Evolutionary conservation across 2,797 vertebrate genomes (phyloP).

Genomic region (Selene dorsalis): DNA sequence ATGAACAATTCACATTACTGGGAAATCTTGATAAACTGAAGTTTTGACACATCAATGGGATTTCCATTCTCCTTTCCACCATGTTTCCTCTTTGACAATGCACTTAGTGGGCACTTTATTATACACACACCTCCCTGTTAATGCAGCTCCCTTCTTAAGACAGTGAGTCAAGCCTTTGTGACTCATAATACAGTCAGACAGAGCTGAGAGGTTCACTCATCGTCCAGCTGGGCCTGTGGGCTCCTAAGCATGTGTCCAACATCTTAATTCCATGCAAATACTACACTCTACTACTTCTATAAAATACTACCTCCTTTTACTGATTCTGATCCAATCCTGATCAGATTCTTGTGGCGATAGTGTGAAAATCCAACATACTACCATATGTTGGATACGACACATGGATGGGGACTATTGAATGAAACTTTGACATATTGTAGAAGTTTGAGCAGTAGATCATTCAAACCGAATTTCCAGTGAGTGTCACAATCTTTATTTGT

Average conservation of each 20-base stretch:
- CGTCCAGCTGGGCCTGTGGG: constrained; percentile 40
- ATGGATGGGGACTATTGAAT: neutral
- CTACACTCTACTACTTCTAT: too few relatives aligned
- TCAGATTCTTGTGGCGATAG: neutral
- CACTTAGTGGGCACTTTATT: constrained; percentile 60
- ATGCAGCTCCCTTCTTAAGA: constrained; percentile 44
- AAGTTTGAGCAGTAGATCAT: constrained; percentile 16
- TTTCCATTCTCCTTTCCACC: constrained; percentile 36
- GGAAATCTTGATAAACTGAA: constrained; percentile 70
- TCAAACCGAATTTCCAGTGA: constrained; percentile 35
- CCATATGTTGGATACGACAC: neutral
- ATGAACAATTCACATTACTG: constrained; percentile 73
- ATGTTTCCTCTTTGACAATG: constrained; percentile 44
- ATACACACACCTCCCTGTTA: constrained; percentile 32
- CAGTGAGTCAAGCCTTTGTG: constrained; percentile 54
- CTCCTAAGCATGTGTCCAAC: constrained; percentile 20
- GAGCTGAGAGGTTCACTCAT: constrained; percentile 36
- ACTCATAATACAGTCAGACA: constrained; percentile 48
- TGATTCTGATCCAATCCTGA: neutral
- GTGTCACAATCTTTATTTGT: constrained; percentile 11
- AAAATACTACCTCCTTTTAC: too few relatives aligned
- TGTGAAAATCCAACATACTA: neutral
- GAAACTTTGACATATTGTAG: constrained; percentile 6
- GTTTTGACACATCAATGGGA: constrained; percentile 67
- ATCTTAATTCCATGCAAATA: constrained; percentile 16